Evolutionary conservation across 1,140 invertebrate species (phyloP).

Genomic region (Drosophila sp.): DNA sequence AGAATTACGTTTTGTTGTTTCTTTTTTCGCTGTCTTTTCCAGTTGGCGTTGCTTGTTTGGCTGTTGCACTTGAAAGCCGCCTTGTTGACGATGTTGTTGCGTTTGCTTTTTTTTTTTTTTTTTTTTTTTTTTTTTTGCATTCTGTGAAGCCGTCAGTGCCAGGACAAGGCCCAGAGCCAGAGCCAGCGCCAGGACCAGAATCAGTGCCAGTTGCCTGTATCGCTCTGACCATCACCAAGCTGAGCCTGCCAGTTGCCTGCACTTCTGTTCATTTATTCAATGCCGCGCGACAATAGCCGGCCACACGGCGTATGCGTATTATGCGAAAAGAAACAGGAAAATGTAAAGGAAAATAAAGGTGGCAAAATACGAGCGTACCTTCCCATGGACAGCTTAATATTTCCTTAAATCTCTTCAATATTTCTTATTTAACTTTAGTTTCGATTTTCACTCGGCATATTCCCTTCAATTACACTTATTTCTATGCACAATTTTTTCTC

Average conservation of each 20-base stretch:
- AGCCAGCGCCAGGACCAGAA: conserved; percentile 2
- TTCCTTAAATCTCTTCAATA: conserved; percentile 3
- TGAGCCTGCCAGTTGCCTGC: conserved; percentile 41
- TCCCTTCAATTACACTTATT: neutral
- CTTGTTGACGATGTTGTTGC: conserved; percentile 40
- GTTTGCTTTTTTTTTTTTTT: conserved; percentile 2
- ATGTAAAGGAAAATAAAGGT: conserved; percentile 15
- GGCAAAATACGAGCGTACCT: neutral
- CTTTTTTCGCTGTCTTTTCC: conserved; percentile 68
- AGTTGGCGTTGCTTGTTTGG: conserved; percentile 56
- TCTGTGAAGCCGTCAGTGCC: conserved; percentile 46
- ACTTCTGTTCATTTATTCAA: conserved; percentile 76
- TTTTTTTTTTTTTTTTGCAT: conserved; percentile 13
- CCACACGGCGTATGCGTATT: conserved; percentile 73
- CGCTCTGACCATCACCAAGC: conserved; percentile 47
- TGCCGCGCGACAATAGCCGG: conserved; percentile 45
- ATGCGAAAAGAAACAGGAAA: conserved; percentile 49
- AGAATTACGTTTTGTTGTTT: conserved; percentile 38
- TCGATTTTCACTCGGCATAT: neutral
- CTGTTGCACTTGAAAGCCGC: conserved; percentile 74
- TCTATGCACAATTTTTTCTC: conserved; percentile 2
- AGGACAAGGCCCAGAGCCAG: conserved; percentile 38
- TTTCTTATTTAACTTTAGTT: neutral
- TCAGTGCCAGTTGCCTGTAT: conserved; percentile 41
- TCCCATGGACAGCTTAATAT: neutral